Conservation (phyloP, 2,888 invertebrate species). For the Parnassius mnemosyne region DNA sequence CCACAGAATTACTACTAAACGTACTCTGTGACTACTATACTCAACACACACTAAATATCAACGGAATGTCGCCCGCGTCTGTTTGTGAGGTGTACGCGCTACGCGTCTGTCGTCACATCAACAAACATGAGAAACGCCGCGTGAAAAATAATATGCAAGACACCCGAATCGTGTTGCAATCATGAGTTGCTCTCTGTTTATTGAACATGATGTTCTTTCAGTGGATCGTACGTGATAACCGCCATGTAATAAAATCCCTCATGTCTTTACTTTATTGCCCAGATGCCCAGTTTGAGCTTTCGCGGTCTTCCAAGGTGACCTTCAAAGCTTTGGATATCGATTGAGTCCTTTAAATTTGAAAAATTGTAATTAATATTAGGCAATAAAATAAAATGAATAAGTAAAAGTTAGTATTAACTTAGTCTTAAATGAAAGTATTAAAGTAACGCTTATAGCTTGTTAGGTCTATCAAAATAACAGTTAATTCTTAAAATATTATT, state of each 20-base stretch:
- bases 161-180: constrained; percentile 23
- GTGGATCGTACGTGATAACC: constrained; percentile 26
- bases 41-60: constrained; percentile 16
- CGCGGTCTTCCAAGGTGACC: constrained; percentile 72
- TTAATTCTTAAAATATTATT: too few species aligned
- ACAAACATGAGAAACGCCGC: constrained; percentile 11
- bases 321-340: constrained; percentile 51
- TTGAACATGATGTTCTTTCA: constrained; percentile 5
- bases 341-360: constrained; percentile 31
- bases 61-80: constrained; percentile 18
- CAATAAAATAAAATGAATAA: background rate
- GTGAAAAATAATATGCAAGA: constrained; percentile 11
- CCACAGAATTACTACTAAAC: too few species aligned
- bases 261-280: constrained; percentile 23
- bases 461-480: too few species aligned
- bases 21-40: too few species aligned
- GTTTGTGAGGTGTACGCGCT: constrained; percentile 5
- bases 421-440: too few species aligned
- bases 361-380: background rate
- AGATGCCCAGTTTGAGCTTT: constrained; percentile 54
- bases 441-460: too few species aligned
- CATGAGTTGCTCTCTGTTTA: constrained; percentile 7
- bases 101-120: constrained; percentile 14
- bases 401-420: background rate
- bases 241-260: constrained; percentile 41